Conservation (phyloP, 2,888 invertebrate species). For the Pandemis corylana region DNA sequence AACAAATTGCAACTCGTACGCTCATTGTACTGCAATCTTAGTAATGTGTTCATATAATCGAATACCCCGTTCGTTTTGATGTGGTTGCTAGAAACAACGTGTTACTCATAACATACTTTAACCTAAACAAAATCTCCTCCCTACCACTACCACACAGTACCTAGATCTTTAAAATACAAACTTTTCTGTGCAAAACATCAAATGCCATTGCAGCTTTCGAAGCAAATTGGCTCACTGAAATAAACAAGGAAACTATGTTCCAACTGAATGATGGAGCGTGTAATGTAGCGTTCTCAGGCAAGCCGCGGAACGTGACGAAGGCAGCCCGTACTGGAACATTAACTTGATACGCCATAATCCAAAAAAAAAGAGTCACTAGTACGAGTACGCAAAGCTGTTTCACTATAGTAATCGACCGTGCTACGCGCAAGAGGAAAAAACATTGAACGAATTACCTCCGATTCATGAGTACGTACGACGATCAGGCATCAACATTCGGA, state of each 20-base stretch:
- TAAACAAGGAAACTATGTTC: constrained; percentile 36
- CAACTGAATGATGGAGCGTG: constrained; percentile 46
- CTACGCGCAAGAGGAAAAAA: constrained; percentile 1
- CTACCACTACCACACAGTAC: too few species aligned
- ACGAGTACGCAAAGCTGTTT: constrained; percentile 5
- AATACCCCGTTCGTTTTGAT: background rate
- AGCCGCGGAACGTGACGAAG: constrained; percentile 64
- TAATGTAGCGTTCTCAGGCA: constrained; percentile 61
- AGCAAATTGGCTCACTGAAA: constrained; percentile 17
- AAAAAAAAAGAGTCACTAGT: constrained; percentile 18
- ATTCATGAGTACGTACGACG: background rate
- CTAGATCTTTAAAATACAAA: background rate
- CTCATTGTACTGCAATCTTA: background rate
- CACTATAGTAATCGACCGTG: constrained; percentile 4
- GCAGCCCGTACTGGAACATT: constrained; percentile 51
- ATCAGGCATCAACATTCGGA: constrained; percentile 12
- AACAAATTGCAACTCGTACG: background rate
- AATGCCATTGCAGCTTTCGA: background rate
- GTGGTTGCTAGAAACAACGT: background rate
- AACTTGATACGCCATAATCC: constrained; percentile 44
- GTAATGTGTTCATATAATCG: background rate
- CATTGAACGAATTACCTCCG: background rate
- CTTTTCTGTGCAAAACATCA: background rate
- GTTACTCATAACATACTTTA: too few species aligned
- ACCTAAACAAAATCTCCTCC: too few species aligned